Conservation (phyloP, 2,113 vertebrate species). For the Dipodomys spectabilis region DNA sequence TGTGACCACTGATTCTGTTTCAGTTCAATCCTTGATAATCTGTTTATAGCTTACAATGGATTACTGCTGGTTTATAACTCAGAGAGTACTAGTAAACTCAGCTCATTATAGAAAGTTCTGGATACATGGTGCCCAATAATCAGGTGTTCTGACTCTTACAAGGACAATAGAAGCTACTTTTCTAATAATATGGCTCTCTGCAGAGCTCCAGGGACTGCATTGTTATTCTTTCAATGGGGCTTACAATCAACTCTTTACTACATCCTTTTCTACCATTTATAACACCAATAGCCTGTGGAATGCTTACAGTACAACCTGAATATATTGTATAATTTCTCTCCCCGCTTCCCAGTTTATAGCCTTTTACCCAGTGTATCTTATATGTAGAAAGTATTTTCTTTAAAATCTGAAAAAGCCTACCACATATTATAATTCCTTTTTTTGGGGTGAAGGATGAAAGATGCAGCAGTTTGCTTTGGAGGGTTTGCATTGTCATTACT, state of each 20-base stretch:
- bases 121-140: background rate
- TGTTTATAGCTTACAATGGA: constrained; percentile 32
- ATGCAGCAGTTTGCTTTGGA: constrained; percentile 6
- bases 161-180: constrained; percentile 12
- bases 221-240: background rate
- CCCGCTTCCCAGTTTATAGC: background rate
- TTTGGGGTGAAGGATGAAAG: background rate
- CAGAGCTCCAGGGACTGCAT: constrained; percentile 27
- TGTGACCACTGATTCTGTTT: constrained; percentile 29
- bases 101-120: constrained; percentile 30
- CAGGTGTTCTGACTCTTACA: constrained; percentile 24
- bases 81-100: constrained; percentile 5
- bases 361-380: background rate
- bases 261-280: background rate
- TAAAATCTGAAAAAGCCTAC: constrained; percentile 18
- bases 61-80: constrained; percentile 43
- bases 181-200: background rate
- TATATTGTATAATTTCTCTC: background rate
- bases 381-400: constrained; percentile 14
- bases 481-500: background rate
- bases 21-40: constrained; percentile 32
- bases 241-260: background rate
- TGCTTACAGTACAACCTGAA: background rate
- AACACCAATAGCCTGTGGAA: background rate
- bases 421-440: background rate